phyloP scores from a whole-genome alignment of 2,113 vertebrate species.

The Glaucidium brasilianum region DNA sequence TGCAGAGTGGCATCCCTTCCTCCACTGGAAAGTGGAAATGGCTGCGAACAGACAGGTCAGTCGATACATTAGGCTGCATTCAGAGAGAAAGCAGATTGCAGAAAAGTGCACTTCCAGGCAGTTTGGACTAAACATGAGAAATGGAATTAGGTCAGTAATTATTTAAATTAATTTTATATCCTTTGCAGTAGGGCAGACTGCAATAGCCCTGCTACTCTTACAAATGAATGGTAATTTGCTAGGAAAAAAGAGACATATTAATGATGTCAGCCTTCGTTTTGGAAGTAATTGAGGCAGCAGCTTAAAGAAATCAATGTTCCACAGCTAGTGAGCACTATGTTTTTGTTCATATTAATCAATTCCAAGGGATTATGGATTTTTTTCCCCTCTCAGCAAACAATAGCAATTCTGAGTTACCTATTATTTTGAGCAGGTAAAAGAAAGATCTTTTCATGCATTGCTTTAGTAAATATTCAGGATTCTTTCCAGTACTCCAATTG shows the following conservation, averaged over 20 bases:
- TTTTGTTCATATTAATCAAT: conserved; percentile 54
- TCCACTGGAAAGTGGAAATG: background rate
- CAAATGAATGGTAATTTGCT: conserved; percentile 63
- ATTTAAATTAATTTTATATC: conserved; percentile 47
- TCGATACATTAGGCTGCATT: background rate
- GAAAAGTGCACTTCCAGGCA: conserved; percentile 34
- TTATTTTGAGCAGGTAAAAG: conserved; percentile 37
- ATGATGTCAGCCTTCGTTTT: conserved; percentile 48
- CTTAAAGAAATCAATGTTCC: conserved; percentile 63
- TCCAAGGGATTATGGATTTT: conserved; percentile 36
- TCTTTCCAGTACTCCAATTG: background rate
- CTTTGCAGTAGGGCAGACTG: conserved; percentile 16
- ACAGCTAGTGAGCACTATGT: conserved; percentile 26
- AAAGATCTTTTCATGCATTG: background rate
- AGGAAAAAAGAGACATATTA: conserved; percentile 46
- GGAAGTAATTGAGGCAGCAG: conserved; percentile 54
- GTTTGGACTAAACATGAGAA: conserved; percentile 9
- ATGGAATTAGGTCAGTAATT: conserved; percentile 41
- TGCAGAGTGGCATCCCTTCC: background rate
- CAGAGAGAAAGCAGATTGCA: conserved; percentile 10
- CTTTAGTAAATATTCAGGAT: background rate
- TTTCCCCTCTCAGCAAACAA: conserved; percentile 8
- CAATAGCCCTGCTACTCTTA: conserved; percentile 33
- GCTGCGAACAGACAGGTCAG: background rate
- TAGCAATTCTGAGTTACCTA: conserved; percentile 17